Evolutionary conservation across 2,797 vertebrate species (phyloP).

Genomic region (Platyrinchus mystaceus): DNA sequence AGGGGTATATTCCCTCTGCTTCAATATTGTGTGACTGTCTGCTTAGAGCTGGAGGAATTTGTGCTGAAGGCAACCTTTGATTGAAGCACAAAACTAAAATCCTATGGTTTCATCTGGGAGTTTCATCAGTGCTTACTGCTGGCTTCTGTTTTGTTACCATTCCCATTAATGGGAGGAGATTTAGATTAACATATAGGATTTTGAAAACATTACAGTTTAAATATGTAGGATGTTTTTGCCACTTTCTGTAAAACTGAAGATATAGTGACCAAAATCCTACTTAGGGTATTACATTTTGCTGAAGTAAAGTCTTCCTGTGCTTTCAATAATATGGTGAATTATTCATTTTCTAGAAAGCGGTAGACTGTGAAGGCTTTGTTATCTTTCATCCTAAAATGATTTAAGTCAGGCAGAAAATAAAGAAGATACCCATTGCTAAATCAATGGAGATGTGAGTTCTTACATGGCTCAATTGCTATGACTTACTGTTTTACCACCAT

Average conservation of each 20-base stretch:
- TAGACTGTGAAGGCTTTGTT: not conserved
- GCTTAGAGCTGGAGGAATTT: not conserved
- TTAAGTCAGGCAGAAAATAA: not conserved
- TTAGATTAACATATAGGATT: not conserved
- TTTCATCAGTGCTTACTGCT: not conserved
- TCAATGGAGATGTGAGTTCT: not conserved
- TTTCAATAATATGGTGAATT: not conserved
- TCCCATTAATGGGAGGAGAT: not conserved
- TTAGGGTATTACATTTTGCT: not conserved
- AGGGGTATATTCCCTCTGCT: not conserved
- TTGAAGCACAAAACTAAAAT: not conserved
- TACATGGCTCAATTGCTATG: not conserved
- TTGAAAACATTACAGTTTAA: not conserved
- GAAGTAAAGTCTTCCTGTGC: not conserved
- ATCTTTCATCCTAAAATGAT: not conserved
- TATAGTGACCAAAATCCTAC: not conserved
- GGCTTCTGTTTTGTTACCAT: not conserved
- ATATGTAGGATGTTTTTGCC: not conserved
- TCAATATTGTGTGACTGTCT: not conserved
- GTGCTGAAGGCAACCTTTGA: slow-evolving; percentile 8
- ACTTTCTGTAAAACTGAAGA: not conserved
- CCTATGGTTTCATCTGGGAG: not conserved
- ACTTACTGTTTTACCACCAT: not conserved
- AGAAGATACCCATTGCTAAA: not conserved
- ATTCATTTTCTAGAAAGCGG: not conserved